Conservation (phyloP, 2,797 vertebrate genomes). For the Periparus ater region DNA sequence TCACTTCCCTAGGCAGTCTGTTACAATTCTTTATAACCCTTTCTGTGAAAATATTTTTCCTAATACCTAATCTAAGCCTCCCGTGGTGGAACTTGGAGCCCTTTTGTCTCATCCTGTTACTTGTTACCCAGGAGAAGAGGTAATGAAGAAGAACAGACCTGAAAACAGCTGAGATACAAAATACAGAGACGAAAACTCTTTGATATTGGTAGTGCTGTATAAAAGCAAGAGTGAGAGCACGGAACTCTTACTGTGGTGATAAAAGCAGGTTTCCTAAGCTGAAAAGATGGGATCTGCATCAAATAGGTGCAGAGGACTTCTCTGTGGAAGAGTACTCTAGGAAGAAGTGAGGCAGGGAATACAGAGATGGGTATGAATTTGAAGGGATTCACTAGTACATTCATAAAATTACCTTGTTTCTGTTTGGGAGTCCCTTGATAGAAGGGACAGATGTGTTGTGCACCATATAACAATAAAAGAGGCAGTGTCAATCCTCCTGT, state of each 20-base stretch:
- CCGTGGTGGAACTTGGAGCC: not conserved
- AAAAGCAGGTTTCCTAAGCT: not conserved
- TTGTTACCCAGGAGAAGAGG: not conserved
- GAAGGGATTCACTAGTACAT: not conserved
- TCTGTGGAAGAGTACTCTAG: not conserved
- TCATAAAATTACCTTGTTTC: not conserved
- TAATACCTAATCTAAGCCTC: not conserved
- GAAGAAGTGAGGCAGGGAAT: not conserved
- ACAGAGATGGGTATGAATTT: not conserved
- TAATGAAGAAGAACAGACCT: not conserved
- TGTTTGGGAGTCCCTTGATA: not conserved
- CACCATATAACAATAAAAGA: not conserved
- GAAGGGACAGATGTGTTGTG: not conserved
- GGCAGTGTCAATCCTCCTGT: accelerated
- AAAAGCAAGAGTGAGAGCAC: not conserved
- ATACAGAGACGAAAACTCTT: not conserved
- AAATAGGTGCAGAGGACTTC: not conserved
- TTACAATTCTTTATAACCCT: not conserved
- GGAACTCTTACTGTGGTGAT: not conserved
- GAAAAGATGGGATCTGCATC: not conserved
- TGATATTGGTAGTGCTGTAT: not conserved
- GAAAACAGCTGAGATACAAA: not conserved
- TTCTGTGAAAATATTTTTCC: not conserved
- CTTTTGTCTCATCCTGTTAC: not conserved
- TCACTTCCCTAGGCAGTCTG: not conserved